These are phyloP conservation scores for Acrossocheilus wenchowensis DNA, from an alignment of 2,797 vertebrate genomes.

Conservation along the genomic window DNA sequence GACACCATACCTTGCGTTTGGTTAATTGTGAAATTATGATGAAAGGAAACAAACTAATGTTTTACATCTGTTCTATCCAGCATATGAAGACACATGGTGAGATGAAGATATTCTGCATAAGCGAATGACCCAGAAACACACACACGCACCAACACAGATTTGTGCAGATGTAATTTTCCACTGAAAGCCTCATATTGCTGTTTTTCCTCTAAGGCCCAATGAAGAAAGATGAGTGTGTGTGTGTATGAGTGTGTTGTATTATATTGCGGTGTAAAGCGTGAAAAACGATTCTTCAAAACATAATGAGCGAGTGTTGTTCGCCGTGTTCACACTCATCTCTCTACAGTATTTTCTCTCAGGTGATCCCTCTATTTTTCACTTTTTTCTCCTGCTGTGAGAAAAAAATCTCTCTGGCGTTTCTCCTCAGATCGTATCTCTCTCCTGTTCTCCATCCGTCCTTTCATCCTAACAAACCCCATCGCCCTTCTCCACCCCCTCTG, in stretches of 20 bases:
- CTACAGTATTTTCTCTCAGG: constrained; percentile 37
- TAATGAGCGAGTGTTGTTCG: constrained; percentile 33
- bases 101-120: neutral
- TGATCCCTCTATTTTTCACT: constrained; percentile 40
- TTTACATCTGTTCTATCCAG: neutral
- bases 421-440: constrained; percentile 1
- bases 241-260: constrained; percentile 9
- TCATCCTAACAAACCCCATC: constrained; percentile 15
- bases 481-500: constrained; percentile 22
- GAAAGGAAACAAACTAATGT: neutral
- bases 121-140: constrained; percentile 25
- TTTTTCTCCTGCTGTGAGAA: constrained; percentile 18
- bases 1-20: neutral
- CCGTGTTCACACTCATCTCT: neutral
- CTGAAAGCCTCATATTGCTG: constrained; percentile 24
- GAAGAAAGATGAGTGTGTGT: constrained; percentile 35
- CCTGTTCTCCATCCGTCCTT: constrained; percentile 13
- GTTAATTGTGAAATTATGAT: neutral
- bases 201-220: constrained; percentile 35
- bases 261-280: constrained; percentile 20
- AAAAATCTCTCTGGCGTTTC: constrained; percentile 15
- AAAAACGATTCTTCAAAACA: constrained; percentile 43
- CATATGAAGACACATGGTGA: neutral
- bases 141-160: neutral
- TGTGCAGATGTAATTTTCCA: constrained; percentile 29